Evolutionary conservation across 2,888 invertebrate genomes (phyloP).

Genomic region (Dolichomitus sp.): DNA sequence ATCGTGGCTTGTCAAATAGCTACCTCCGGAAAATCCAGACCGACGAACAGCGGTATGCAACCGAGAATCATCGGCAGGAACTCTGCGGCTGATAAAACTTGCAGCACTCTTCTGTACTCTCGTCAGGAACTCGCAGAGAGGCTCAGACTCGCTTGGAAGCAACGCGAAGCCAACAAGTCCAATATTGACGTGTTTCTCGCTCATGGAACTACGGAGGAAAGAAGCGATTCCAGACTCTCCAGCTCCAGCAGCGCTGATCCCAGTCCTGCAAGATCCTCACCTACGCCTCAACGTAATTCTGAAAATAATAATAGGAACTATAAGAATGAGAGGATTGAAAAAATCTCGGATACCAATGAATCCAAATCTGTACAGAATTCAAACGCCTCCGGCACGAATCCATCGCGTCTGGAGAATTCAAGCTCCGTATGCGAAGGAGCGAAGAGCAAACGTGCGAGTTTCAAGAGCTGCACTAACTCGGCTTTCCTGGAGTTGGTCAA

Average conservation of each 20-base stretch:
- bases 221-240: conserved; percentile 80
- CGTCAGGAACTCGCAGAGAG: conserved; percentile 87
- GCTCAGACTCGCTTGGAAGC: conserved; percentile 86
- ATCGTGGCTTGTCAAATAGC: conserved; percentile 82
- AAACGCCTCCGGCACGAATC: not conserved
- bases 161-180: conserved; percentile 87
- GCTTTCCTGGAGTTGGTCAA: conserved; percentile 78
- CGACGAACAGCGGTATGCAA: conserved; percentile 43
- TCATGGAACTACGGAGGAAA: conserved; percentile 86
- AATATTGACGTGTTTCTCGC: conserved; percentile 89
- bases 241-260: conserved; percentile 71
- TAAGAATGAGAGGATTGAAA: not conserved
- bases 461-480: conserved; percentile 78
- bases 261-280: conserved; percentile 27
- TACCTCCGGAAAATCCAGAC: conserved; percentile 71
- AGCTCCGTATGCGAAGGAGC: conserved; percentile 38
- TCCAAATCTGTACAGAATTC: not conserved
- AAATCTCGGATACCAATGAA: not conserved
- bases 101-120: conserved; percentile 82
- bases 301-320: not conserved
- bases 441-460: conserved; percentile 78
- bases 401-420: not conserved
- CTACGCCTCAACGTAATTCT: conserved; percentile 7
- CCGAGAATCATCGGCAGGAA: conserved; percentile 42
- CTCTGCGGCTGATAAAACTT: conserved; percentile 67